Conservation (phyloP, 1,140 invertebrate genomes). For the Orussus abietinus region DNA sequence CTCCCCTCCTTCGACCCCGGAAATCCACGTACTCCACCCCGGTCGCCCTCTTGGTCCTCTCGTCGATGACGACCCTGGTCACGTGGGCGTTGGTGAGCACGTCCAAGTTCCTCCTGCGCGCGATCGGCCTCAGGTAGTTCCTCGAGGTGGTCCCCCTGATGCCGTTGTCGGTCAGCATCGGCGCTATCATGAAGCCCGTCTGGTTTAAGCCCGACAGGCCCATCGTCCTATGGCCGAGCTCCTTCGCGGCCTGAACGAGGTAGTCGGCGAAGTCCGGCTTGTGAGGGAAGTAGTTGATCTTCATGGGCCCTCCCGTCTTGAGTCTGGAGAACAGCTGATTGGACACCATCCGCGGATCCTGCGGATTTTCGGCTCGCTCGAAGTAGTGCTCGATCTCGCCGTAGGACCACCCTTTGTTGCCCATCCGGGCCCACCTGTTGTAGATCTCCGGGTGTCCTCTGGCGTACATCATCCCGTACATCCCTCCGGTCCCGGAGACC, state of each 20-base stretch:
- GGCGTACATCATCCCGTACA: conserved; percentile 79
- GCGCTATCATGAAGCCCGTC: conserved; percentile 55
- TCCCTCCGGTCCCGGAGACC: conserved; percentile 64
- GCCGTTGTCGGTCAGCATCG: conserved; percentile 58
- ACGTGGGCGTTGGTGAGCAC: conserved; percentile 52
- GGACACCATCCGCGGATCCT: conserved; percentile 28
- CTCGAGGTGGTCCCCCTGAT: conserved; percentile 57
- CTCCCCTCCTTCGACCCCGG: conserved; percentile 24
- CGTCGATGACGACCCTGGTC: conserved; percentile 49
- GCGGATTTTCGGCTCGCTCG: conserved; percentile 46
- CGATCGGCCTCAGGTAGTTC: conserved; percentile 49
- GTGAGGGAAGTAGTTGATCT: conserved; percentile 53
- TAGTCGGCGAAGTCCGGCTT: conserved; percentile 55
- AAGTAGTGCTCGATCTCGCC: conserved; percentile 66
- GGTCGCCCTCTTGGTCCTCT: conserved; percentile 51
- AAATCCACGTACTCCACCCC: conserved; percentile 61
- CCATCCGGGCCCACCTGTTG: conserved; percentile 67
- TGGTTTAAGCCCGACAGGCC: conserved; percentile 63
- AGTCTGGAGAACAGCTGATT: conserved; percentile 20
- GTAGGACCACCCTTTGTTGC: conserved; percentile 86
- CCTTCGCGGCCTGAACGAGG: conserved; percentile 63
- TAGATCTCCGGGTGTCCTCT: conserved; percentile 71
- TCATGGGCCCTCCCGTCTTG: conserved; percentile 39
- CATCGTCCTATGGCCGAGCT: conserved; percentile 67
- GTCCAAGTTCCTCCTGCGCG: conserved; percentile 41